Evolutionary conservation across 2,888 invertebrate species (phyloP).

Genomic region (Pristionchus mayeri): DNA sequence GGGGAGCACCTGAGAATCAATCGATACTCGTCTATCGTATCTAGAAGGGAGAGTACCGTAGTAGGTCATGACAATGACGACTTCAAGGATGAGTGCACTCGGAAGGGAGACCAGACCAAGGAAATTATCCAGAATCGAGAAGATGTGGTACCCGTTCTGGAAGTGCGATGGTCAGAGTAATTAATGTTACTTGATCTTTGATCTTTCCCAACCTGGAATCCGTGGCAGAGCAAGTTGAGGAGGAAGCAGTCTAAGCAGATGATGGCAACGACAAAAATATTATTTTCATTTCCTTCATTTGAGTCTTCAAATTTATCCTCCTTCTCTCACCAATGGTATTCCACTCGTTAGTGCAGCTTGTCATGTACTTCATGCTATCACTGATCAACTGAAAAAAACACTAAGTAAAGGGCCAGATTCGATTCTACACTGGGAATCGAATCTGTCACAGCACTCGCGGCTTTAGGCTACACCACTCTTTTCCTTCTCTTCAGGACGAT

Average conservation of each 20-base stretch:
- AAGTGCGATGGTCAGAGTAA: background rate
- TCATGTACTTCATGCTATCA: constrained; percentile 47
- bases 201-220: background rate
- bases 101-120: background rate
- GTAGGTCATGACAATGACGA: background rate
- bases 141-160: constrained; percentile 32
- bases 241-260: background rate
- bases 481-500: no score
- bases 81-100: background rate
- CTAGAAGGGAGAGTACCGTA: background rate
- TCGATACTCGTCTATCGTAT: background rate
- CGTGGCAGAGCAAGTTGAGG: background rate
- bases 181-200: background rate
- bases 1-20: background rate
- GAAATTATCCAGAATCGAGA: background rate
- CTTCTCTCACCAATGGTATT: constrained; percentile 52
- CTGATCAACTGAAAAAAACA: constrained; percentile 55
- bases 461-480: no score
- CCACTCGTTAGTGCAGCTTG: constrained; percentile 58
- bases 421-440: no score
- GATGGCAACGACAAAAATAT: background rate
- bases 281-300: no score
- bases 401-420: no score
- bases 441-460: no score
- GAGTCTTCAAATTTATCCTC: no score